Conservation (phyloP, 2,113 vertebrate genomes). For the Saguinus midas region DNA sequence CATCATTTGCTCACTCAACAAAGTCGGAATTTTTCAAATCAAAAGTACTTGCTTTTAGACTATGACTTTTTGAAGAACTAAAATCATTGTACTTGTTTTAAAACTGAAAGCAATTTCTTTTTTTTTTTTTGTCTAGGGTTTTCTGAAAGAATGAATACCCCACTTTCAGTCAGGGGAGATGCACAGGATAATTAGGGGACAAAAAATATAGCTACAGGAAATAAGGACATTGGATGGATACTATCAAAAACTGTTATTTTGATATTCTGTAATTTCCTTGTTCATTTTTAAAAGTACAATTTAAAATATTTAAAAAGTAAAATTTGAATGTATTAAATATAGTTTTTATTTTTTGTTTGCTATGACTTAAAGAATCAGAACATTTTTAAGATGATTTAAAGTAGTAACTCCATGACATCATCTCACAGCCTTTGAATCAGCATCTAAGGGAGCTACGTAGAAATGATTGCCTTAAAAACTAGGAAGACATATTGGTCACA, state of each 20-base stretch:
- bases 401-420: not conserved
- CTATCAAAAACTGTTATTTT: not conserved
- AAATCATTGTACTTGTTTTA: not conserved
- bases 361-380: not conserved
- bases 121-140: not conserved
- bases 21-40: not conserved
- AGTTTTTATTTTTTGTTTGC: not conserved
- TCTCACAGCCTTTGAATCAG: not conserved
- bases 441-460: not conserved
- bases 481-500: not conserved
- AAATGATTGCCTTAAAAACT: not conserved
- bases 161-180: not conserved
- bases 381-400: not conserved
- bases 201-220: not conserved
- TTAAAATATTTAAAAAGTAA: not conserved
- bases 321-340: not conserved
- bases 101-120: constrained; percentile 33
- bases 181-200: not conserved
- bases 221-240: not conserved
- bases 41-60: not conserved
- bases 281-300: not conserved
- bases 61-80: not conserved
- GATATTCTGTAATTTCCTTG: not conserved
- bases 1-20: not conserved
- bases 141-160: not conserved